Evolutionary conservation across 2,797 vertebrate genomes (phyloP).

Genomic region (Notolepis coatsorum): DNA sequence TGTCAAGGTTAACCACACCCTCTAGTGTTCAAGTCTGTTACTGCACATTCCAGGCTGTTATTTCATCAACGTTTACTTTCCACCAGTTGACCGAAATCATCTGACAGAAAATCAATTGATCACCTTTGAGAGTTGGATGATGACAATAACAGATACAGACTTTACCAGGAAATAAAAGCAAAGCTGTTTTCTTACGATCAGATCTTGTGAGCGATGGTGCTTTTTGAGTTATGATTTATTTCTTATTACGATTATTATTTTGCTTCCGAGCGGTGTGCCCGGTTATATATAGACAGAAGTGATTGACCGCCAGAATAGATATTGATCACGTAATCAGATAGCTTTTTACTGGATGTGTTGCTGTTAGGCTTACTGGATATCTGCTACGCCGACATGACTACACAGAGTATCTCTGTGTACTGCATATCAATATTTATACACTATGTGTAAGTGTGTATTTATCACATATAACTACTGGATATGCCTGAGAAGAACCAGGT

Average conservation of each 20-base stretch:
- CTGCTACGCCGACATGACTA: neutral
- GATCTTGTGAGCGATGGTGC: neutral
- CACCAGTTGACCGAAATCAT: too few species aligned
- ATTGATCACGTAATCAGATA: slow-evolving; percentile 7
- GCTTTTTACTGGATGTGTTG: slow-evolving; percentile 10
- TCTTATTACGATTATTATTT: too few species aligned
- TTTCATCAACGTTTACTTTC: neutral
- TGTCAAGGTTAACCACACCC: slow-evolving; percentile 8
- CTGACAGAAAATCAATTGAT: too few species aligned
- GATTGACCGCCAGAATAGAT: neutral
- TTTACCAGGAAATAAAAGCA: too few species aligned
- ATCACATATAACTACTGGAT: neutral
- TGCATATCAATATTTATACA: neutral
- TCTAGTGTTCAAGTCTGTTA: slow-evolving; percentile 17
- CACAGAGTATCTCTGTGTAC: neutral
- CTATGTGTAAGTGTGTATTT: neutral
- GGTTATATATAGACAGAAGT: neutral
- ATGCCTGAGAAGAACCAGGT: neutral
- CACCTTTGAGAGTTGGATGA: too few species aligned
- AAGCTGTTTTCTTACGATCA: neutral
- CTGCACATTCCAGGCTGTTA: slow-evolving; percentile 11
- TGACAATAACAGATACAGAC: too few species aligned
- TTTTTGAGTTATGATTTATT: neutral
- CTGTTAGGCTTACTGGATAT: slow-evolving; percentile 3
- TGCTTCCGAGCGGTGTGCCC: neutral